Percentiles rank a stretch among this genome's conserved stretches.
These are phyloP conservation scores for Catocala sponsa DNA, from an alignment of 2,888 invertebrate species.

Conservation along the genomic window DNA sequence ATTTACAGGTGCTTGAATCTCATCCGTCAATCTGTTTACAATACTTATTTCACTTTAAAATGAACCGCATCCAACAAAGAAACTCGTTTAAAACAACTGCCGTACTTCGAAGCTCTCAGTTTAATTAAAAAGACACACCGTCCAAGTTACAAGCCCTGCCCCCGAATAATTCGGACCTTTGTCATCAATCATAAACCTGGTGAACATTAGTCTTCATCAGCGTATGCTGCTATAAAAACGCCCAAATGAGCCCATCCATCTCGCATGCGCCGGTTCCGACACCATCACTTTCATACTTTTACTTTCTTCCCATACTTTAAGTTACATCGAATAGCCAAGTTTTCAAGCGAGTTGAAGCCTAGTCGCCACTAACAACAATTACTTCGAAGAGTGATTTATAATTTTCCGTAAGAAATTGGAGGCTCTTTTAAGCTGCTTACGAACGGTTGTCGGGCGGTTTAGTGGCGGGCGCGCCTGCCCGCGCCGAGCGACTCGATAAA, in stretches of 20 bases:
- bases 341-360: not conserved
- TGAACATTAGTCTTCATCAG: constrained; percentile 48
- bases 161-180: not conserved
- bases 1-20: no score
- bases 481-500: constrained; percentile 51
- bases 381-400: constrained; percentile 33
- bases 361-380: constrained; percentile 18
- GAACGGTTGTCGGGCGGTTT: constrained; percentile 20
- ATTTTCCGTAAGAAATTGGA: constrained; percentile 38
- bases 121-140: not conserved
- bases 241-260: constrained; percentile 35
- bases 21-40: not conserved
- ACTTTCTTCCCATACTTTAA: not conserved
- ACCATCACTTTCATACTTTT: not conserved
- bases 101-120: not conserved
- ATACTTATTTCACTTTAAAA: constrained; percentile 1
- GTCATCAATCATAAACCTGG: constrained; percentile 40
- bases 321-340: not conserved
- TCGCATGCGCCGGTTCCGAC: not conserved
- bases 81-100: not conserved
- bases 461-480: constrained; percentile 23
- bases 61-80: not conserved
- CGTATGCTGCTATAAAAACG: constrained; percentile 21
- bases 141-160: not conserved
- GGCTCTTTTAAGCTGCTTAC: constrained; percentile 12